A percentile compares a stretch with the other conserved stretches of the same genome.
phyloP scores from a whole-genome alignment of 2,113 vertebrate species.

The Perccottus glenii region DNA sequence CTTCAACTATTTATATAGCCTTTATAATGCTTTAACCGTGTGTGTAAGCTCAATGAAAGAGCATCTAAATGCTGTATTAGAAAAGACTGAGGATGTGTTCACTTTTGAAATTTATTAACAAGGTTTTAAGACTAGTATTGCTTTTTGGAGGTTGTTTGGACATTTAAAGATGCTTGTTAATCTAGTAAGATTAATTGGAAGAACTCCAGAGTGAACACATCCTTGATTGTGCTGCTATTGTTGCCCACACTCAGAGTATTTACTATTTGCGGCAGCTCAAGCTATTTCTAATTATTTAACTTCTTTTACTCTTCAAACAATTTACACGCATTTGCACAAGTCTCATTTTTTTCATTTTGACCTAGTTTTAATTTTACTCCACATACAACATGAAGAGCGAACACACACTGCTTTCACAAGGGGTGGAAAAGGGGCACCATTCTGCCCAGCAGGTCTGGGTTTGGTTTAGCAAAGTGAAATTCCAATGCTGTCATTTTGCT shows the following conservation, averaged over 20 bases:
- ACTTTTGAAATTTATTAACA: neutral
- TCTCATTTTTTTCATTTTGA: neutral
- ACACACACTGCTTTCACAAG: constrained; percentile 13
- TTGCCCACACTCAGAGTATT: constrained; percentile 50
- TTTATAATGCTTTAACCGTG: constrained; percentile 67
- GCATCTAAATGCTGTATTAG: constrained; percentile 69
- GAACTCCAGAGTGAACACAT: constrained; percentile 28
- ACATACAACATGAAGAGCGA: neutral
- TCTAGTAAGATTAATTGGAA: neutral
- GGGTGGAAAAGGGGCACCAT: neutral
- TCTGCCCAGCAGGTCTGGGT: constrained; percentile 39
- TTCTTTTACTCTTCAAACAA: neutral
- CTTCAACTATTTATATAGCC: constrained; percentile 70
- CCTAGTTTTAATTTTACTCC: no score
- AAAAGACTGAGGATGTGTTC: constrained; percentile 21
- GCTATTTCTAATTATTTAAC: neutral
- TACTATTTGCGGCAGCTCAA: no score
- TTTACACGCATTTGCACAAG: neutral
- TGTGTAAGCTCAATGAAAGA: constrained; percentile 34
- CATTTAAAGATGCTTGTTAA: neutral
- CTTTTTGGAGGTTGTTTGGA: neutral
- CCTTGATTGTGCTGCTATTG: constrained; percentile 59
- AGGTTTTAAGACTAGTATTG: neutral
- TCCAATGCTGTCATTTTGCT: constrained; percentile 57
- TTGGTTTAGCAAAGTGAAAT: constrained; percentile 30